Conservation (phyloP, 23 tunicate genomes). For the Styela plicata region DNA sequence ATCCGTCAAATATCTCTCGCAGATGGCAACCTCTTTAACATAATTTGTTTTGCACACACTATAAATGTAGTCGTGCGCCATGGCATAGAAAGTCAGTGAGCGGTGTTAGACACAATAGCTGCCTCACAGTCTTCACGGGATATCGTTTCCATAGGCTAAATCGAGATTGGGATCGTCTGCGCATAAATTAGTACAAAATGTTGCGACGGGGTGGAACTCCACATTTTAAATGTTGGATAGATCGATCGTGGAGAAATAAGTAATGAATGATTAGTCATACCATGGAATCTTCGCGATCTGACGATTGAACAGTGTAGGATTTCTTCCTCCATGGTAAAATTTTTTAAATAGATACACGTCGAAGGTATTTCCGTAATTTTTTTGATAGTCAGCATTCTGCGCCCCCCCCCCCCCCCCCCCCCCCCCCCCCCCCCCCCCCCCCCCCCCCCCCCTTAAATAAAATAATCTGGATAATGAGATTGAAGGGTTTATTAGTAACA, state of each 20-base stretch:
- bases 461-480: slow-evolving; percentile 9
- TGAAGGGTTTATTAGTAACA: not conserved
- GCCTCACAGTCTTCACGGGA: slow-evolving; percentile 13
- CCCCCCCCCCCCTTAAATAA: no score
- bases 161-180: slow-evolving; percentile 4
- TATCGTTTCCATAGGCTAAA: slow-evolving; percentile 32
- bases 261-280: slow-evolving; percentile 4
- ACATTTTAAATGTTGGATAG: slow-evolving; percentile 51
- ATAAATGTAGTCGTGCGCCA: slow-evolving; percentile 27
- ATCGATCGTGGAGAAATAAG: slow-evolving; percentile 26
- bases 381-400: not conserved
- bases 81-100: slow-evolving; percentile 23
- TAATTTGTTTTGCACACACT: slow-evolving; percentile 15
- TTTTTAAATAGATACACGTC: slow-evolving; percentile 27
- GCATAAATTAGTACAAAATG: slow-evolving; percentile 40
- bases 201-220: slow-evolving; percentile 63
- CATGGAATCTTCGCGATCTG: not conserved
- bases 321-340: slow-evolving; percentile 8
- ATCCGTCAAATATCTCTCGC: slow-evolving; percentile 18
- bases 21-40: slow-evolving; percentile 8
- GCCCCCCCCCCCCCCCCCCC: not conserved
- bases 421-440: no score
- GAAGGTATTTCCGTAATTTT: not conserved
- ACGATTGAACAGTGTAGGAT: slow-evolving; percentile 14
- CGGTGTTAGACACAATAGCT: slow-evolving; percentile 31